These are phyloP conservation scores for Caerostris extrusa DNA, from an alignment of 1,140 invertebrate species.

Conservation along the genomic window DNA sequence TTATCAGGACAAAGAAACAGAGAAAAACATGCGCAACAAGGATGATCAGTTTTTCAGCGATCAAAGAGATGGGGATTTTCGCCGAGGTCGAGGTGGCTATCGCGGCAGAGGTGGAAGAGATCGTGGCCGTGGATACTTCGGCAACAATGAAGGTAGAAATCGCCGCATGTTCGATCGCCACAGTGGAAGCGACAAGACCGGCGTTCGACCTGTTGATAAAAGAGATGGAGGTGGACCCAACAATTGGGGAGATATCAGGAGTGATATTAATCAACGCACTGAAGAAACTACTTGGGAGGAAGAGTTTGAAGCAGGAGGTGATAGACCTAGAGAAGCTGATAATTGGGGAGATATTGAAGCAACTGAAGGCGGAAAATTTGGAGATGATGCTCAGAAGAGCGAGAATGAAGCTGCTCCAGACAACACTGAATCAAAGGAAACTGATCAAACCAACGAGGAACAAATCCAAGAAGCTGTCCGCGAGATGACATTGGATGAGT, in stretches of 20 bases:
- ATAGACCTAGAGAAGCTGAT: not conserved
- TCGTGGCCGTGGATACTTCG: constrained; percentile 83
- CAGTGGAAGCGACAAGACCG: constrained; percentile 96
- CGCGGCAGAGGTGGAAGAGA: constrained; percentile 81
- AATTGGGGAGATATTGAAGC: constrained; percentile 30
- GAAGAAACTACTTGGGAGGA: constrained; percentile 50
- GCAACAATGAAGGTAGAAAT: constrained; percentile 86
- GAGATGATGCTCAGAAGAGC: not conserved
- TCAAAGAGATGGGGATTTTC: constrained; percentile 79
- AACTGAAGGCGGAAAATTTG: constrained; percentile 18
- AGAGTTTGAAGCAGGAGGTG: constrained; percentile 55
- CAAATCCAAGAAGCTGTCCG: constrained; percentile 79
- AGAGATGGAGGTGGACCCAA: constrained; percentile 95
- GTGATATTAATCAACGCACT: constrained; percentile 84
- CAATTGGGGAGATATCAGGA: constrained; percentile 97
- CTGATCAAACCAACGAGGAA: constrained; percentile 76
- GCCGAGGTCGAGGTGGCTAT: constrained; percentile 80
- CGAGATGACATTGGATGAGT: constrained; percentile 93
- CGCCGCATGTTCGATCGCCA: constrained; percentile 97
- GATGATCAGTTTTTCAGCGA: constrained; percentile 83
- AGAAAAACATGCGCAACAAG: constrained; percentile 88
- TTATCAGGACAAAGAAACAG: constrained; percentile 83
- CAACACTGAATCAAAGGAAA: constrained; percentile 31
- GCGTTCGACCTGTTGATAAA: constrained; percentile 96
- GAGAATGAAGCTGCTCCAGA: not conserved